Evolutionary conservation across 1,140 invertebrate species (phyloP).

Genomic region (Drosophila albomicans): DNA sequence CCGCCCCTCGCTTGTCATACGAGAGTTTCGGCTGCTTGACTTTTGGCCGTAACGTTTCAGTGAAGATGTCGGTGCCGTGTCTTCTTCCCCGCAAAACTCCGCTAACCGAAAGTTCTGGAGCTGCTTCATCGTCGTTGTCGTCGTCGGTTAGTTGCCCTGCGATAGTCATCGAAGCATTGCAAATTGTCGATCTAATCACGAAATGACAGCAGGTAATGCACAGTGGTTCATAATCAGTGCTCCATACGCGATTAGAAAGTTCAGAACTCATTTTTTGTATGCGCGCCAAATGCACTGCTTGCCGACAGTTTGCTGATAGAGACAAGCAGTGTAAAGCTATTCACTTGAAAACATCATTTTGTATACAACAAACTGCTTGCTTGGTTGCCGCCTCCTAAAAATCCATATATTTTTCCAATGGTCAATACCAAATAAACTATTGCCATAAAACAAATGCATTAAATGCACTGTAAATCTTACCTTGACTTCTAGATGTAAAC

Average conservation of each 20-base stretch:
- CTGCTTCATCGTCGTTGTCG: not conserved
- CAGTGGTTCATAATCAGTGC: too few species aligned
- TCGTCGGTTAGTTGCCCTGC: constrained; percentile 51
- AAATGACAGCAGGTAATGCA: constrained; percentile 11
- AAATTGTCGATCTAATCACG: constrained; percentile 82
- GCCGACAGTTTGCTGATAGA: too few species aligned
- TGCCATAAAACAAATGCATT: not conserved
- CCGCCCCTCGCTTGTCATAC: not conserved
- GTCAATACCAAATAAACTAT: too few species aligned
- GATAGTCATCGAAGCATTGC: constrained; percentile 79
- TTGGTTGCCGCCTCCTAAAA: too few species aligned
- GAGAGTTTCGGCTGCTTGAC: constrained; percentile 65
- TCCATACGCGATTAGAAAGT: not conserved
- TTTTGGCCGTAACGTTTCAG: constrained; percentile 75
- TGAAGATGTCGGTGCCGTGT: constrained; percentile 52
- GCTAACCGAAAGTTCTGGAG: constrained; percentile 53
- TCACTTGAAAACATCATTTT: too few species aligned
- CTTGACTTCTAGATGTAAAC: too few species aligned
- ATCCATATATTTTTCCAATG: too few species aligned
- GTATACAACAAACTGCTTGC: too few species aligned
- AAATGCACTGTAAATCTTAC: not conserved
- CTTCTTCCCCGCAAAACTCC: not conserved
- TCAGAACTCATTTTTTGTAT: not conserved
- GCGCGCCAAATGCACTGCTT: too few species aligned
- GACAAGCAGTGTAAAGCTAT: too few species aligned